Conservation (phyloP, 1,140 invertebrate species). For the Conus betulinus region DNA sequence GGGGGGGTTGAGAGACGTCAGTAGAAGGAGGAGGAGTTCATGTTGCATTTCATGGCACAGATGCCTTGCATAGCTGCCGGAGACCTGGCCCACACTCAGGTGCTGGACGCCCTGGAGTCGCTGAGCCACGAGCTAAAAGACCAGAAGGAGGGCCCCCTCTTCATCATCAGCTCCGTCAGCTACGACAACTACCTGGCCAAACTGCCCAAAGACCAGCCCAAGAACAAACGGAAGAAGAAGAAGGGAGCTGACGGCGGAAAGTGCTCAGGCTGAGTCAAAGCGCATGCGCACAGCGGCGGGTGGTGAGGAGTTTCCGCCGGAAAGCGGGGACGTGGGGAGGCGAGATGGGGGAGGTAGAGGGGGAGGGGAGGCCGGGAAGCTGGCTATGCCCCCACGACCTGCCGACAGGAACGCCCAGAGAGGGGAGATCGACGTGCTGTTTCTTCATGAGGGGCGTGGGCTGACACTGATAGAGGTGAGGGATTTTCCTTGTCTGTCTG, state of each 20-base stretch:
- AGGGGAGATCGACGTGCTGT: slow-evolving; percentile 11
- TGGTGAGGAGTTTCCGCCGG: background rate
- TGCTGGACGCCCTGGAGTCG: background rate
- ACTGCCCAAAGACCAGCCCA: background rate
- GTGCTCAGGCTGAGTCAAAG: background rate
- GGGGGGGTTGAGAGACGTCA: too few relatives aligned
- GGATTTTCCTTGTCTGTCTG: too few relatives aligned
- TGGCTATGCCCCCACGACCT: background rate
- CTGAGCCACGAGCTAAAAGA: background rate
- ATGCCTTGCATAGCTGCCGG: background rate
- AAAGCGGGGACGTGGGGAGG: too few relatives aligned
- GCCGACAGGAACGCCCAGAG: background rate
- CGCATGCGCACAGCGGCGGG: background rate
- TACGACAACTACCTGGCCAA: slow-evolving; percentile 30
- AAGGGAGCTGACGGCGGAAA: background rate
- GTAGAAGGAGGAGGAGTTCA: too few relatives aligned
- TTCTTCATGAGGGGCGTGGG: background rate
- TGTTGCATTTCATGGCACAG: background rate
- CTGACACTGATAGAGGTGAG: background rate
- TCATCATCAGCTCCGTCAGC: slow-evolving; percentile 15
- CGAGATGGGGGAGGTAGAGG: background rate
- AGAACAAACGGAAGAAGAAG: background rate
- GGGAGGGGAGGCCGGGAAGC: too few relatives aligned
- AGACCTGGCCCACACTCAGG: slow-evolving; percentile 7
- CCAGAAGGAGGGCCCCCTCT: background rate